Conservation (phyloP, 2,113 vertebrate genomes). For the Tragelaphus buxtoni region DNA sequence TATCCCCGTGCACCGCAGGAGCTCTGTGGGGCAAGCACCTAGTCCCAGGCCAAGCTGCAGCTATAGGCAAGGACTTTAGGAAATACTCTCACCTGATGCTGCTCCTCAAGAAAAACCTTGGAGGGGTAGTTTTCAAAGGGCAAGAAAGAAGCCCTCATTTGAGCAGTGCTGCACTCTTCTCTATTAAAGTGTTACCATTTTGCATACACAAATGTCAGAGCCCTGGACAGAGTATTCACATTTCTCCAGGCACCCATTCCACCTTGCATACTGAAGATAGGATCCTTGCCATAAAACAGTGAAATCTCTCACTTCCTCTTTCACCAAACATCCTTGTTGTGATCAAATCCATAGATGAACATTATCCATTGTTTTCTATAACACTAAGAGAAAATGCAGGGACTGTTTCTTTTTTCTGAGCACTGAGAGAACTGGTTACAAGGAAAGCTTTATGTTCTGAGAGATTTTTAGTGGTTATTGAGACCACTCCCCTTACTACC, state of each 20-base stretch:
- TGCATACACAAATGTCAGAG: background rate
- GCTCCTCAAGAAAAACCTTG: background rate
- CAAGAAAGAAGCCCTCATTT: background rate
- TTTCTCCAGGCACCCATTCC: background rate
- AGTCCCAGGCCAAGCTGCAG: background rate
- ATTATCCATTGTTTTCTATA: background rate
- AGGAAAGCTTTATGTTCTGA: background rate
- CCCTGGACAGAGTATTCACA: background rate
- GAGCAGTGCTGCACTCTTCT: background rate
- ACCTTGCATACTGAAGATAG: background rate
- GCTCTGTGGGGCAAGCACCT: background rate
- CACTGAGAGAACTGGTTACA: background rate
- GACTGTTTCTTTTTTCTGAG: background rate
- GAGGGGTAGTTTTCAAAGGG: background rate
- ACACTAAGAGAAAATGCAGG: background rate
- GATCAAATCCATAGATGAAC: constrained; percentile 9
- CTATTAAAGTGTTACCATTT: background rate
- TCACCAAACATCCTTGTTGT: background rate
- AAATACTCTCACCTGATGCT: background rate
- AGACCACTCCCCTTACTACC: background rate
- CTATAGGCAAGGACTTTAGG: background rate
- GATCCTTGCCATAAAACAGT: background rate
- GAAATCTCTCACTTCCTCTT: background rate
- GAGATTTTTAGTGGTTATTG: constrained; percentile 30
- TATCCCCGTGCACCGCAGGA: background rate